These are phyloP conservation scores for Rhagoletis pomonella DNA, from an alignment of 1,140 invertebrate genomes.

Conservation along the genomic window DNA sequence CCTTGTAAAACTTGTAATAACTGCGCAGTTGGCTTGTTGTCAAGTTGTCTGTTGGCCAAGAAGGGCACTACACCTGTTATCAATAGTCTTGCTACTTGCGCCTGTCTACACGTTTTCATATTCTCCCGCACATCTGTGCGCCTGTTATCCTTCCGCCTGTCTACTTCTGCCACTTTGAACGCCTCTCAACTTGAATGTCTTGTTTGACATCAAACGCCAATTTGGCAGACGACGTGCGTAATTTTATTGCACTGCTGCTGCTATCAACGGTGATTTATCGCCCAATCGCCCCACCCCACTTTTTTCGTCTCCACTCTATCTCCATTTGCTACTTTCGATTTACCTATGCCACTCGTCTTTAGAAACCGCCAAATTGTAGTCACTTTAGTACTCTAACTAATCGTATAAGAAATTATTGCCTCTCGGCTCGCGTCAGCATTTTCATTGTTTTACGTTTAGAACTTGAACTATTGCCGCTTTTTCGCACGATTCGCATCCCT, in stretches of 20 bases:
- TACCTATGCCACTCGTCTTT: not conserved
- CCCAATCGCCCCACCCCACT: not conserved
- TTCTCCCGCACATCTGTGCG: too few relatives aligned
- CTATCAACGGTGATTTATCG: conserved; percentile 22
- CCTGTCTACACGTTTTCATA: not conserved
- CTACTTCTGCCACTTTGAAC: too few relatives aligned
- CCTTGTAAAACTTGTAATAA: not conserved
- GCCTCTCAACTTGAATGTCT: not conserved
- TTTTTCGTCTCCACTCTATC: too few relatives aligned
- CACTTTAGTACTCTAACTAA: not conserved
- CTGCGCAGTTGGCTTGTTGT: not conserved
- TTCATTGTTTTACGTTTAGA: not conserved
- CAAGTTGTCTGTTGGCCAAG: not conserved
- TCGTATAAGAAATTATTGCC: not conserved
- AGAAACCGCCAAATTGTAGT: not conserved
- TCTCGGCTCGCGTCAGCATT: not conserved
- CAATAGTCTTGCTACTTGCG: not conserved
- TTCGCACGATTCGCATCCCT: not conserved
- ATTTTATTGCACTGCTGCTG: conserved; percentile 1
- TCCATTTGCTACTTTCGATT: not conserved
- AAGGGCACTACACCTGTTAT: not conserved
- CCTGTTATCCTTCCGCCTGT: not conserved
- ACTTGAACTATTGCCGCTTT: conserved; percentile 11
- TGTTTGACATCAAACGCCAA: conserved; percentile 15
- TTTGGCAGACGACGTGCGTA: not conserved